Base-by-base conservation (phyloP, 2,888 invertebrate species). In the Eudemis profundana region DNA sequence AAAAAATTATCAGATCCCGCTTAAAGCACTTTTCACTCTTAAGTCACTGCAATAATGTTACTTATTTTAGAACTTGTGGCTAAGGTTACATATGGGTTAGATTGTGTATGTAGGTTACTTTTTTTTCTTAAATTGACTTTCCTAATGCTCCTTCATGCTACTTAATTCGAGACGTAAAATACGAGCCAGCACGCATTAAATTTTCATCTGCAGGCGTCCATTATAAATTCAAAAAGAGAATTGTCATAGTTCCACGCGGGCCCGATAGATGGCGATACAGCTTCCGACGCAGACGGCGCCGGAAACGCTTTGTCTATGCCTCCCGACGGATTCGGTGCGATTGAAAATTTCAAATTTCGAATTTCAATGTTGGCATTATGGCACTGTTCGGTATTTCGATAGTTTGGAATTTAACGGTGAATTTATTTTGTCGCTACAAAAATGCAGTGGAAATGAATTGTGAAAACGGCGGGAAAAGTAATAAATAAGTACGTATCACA, bases 251-350 rank as follows among this genome's bases (percentile, higher is more conserved):
- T 51, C 17, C 44, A 44, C 12, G 44, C 44, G 44, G 33, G 44
- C 47, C 64, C 64, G 64, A 44, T 64, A 64, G 64, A 64, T 65
- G 65, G 53, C 65, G 65, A 44, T 56, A 33, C 65, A 29, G 65
- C 51, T 59, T 59, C 65, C 65, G 65, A 46, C 59, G 46, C 65
- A 65, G 65, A 65, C 65, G 64, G 50, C 63, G 57, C 53, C 59
- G 65, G 65, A 65, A 60, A 44, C 59, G 65, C 65, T 65, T 65
- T 65, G 65, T 65, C 65, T 65, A 46, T 60, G 17, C 59, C 50
- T 65, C 59, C 60, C 60, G 57, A 64, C 50, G 44, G 64, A 59
- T 64, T 64, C 44, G 50, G 57, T 44, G 36, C 57, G 57, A 64
- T 64, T 64, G 64, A 64, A 64, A 64, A 51, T 64, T 50, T 60